Conservation (phyloP, 2,113 vertebrate species). For the Coptodon rendalli region DNA sequence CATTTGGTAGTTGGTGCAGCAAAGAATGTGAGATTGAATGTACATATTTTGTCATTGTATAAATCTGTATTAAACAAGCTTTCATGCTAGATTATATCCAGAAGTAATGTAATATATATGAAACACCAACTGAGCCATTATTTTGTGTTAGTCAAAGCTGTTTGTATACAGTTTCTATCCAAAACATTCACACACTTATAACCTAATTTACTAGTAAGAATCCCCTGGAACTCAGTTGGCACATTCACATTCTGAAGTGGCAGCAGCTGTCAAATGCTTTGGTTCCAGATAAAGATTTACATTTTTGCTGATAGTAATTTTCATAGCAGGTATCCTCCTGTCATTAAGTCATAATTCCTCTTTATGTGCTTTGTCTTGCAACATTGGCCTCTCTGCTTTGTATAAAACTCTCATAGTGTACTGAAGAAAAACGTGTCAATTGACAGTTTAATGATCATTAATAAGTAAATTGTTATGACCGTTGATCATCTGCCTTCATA, state of each 20-base stretch:
- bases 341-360: background rate
- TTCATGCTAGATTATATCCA: background rate
- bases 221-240: background rate
- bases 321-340: background rate
- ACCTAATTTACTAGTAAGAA: background rate
- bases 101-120: accelerated
- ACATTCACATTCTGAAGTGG: background rate
- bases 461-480: accelerated
- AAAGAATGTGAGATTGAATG: background rate
- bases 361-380: background rate
- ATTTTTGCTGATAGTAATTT: background rate
- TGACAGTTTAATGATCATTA: background rate
- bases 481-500: accelerated
- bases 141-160: background rate
- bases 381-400: background rate
- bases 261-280: accelerated
- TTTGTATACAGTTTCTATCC: background rate
- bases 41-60: accelerated
- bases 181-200: accelerated
- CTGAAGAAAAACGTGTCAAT: accelerated
- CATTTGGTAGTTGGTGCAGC: background rate
- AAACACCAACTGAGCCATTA: background rate
- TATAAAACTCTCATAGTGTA: accelerated
- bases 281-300: accelerated
- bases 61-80: background rate